Evolutionary conservation across 2,888 invertebrate genomes (phyloP).

Genomic region (Arenicola marina): DNA sequence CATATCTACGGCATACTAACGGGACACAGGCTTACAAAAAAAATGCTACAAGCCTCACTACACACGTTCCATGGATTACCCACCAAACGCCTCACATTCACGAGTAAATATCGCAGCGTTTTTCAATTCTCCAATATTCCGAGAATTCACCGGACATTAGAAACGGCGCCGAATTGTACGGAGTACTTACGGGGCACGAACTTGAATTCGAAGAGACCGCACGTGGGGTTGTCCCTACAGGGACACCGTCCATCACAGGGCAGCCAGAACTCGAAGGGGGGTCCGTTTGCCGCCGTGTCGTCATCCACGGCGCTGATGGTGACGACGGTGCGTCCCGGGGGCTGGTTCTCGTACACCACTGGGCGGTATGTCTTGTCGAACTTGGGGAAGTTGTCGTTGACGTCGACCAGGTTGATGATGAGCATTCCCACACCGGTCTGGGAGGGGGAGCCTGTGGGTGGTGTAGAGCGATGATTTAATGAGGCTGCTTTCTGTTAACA

Average conservation of each 20-base stretch:
- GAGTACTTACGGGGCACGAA: slow-evolving; percentile 85
- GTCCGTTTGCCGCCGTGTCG: slow-evolving; percentile 52
- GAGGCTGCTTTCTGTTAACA: too few species aligned
- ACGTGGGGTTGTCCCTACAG: slow-evolving; percentile 88
- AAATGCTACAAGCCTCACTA: too few species aligned
- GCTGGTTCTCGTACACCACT: slow-evolving; percentile 36
- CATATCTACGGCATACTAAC: too few species aligned
- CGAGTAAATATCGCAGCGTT: too few species aligned
- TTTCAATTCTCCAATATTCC: too few species aligned
- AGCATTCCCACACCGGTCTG: slow-evolving; percentile 84
- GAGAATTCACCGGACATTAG: too few species aligned
- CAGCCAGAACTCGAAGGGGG: slow-evolving; percentile 75
- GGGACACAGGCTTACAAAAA: too few species aligned
- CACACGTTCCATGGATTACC: too few species aligned
- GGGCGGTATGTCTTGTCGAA: slow-evolving; percentile 69
- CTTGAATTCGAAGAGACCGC: slow-evolving; percentile 93
- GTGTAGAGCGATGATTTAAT: too few species aligned
- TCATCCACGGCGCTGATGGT: slow-evolving; percentile 47
- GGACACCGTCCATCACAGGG: slow-evolving; percentile 69
- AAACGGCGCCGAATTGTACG: too few species aligned
- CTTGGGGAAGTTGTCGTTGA: slow-evolving; percentile 96
- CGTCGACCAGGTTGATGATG: slow-evolving; percentile 89
- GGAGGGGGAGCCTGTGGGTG: slow-evolving; percentile 38
- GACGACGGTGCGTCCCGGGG: slow-evolving; percentile 23
- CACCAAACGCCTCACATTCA: too few species aligned